Base-by-base conservation (phyloP, 2,888 invertebrate genomes). In the Sycophila texana region DNA sequence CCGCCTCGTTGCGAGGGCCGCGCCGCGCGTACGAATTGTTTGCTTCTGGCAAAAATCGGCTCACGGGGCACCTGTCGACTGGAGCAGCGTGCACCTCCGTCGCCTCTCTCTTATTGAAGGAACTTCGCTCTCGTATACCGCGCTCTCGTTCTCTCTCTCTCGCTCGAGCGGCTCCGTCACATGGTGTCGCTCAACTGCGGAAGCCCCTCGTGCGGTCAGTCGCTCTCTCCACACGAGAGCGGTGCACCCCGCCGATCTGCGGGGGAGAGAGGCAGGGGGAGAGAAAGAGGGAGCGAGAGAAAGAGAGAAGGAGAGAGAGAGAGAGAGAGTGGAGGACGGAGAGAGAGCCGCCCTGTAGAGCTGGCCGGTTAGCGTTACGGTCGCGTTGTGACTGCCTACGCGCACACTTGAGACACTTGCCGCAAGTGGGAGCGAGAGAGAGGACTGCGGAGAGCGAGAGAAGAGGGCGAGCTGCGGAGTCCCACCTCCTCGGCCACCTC, bases 401-500 rank as follows among this genome's bases (percentile, higher is more conserved):
- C 86, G 86, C 83, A 86, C 86, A 86, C 86, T 77, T 70, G 76
- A 70, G 57, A 57, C 60, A 61, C 39, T 68, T 58, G 87, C 87
- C 85, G 86, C 85, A 86, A 84, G 85, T n/a, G 30, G n/a, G 53
- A 22, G 74, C 55, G 67, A 65, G 75, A 70, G 66, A 51, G n/a
- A n/a, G n/a, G n/a, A n/a, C n/a, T n/a, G n/a, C n/a, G n/a, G 74
- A 14, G 67, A 71, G 65, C 70, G 63, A 47, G 71, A 72, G 75
- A 67, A 78, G 78, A 80, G 82, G 84, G 82, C 83, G 84, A 82
- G 84, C 87, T 86, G 85, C 85, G 86, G 86, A 88, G 89, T 88
- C 90, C 90, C 89, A 89, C 90, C 90, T 89, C 89, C 85, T 88
- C 86, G 87, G 87, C 90, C 90, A 90, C 89, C 89, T 88, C 90